Evolutionary conservation across 64 coral and sea anemone genomes (phyloP).

Genomic region (Montipora efflorescens): DNA sequence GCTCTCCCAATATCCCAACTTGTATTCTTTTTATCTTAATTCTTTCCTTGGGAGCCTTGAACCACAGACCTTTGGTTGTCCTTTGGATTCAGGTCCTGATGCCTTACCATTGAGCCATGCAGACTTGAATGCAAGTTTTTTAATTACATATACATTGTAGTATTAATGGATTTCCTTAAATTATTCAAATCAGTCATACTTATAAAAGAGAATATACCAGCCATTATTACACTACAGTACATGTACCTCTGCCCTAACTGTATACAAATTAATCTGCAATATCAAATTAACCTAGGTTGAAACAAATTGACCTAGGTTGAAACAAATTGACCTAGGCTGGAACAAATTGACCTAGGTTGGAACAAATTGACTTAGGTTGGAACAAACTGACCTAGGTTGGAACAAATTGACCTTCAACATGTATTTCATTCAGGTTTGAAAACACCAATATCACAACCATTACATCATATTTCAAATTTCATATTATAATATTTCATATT

Average conservation of each 20-base stretch:
- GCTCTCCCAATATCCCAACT: background rate
- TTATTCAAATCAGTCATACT: background rate
- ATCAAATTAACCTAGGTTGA: background rate
- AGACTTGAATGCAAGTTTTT: background rate
- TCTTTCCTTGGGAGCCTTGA: background rate
- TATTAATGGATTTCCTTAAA: background rate
- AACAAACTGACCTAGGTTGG: too few species aligned
- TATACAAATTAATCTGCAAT: background rate
- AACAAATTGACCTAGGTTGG: background rate
- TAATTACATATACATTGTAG: background rate
- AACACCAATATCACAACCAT: too few species aligned
- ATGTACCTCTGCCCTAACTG: background rate
- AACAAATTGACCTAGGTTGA: background rate
- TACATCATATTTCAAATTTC: too few species aligned
- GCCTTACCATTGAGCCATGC: background rate
- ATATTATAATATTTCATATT: too few species aligned
- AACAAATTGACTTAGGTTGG: background rate
- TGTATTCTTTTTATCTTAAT: background rate
- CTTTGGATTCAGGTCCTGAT: slow-evolving; percentile 3
- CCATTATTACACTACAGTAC: background rate
- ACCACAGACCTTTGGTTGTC: background rate
- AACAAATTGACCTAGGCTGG: too few species aligned
- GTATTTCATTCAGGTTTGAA: too few species aligned
- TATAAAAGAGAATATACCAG: background rate
- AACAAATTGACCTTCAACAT: too few species aligned